Evolutionary conservation across 2,113 vertebrate species (phyloP), one percentile per base, ranked within the genome.

Genomic region (Aspiorhynchus laticeps): DNA sequence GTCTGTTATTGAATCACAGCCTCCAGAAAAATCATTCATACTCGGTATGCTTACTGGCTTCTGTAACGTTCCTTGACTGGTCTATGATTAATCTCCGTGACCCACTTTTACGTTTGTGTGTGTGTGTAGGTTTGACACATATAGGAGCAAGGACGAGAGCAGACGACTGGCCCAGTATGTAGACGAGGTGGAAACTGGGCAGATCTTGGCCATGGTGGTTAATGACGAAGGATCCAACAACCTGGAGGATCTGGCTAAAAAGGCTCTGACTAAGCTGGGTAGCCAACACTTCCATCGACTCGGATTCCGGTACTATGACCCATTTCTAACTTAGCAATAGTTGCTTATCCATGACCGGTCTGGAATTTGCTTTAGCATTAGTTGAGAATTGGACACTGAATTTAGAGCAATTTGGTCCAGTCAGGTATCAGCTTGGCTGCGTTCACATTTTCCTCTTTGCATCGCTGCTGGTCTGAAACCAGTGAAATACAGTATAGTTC

Each of bases 181-280:
- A 91, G 95, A 95, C 0, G 84, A 86, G 0, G 94, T 97, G 84
- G 93, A 92, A 0, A 81, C 91, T 0, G 97, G 97, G 63, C 94
- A 95, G 90, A 96, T 99, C 85, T 91, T 99, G 81, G 95, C 95
- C 0, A 94, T 99, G 12, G 95, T 97, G 77, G 97, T 99, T 90
- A 99, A 99, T 0, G 98, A 99, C 14, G 98, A 99, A 91, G 98
- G 97, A 51, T 99, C 98, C 38, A 96, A 96, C 89, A 97, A 97
- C 93, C 88, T 99, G 90, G 98, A 99, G 38, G 97, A 98, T 85
- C 90, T 88, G 0, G 98, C 98, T 92, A 96, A 96, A 93, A 98
- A 96, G 93, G 95, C 93, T 3, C 94, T 99, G 91, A 94, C 92
- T 90, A 96, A 91, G 82, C 93, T 99, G 89, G 98, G 98, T 91